Base-by-base conservation (phyloP, 2,888 invertebrate genomes). In the Barypeithes pellucidus region DNA sequence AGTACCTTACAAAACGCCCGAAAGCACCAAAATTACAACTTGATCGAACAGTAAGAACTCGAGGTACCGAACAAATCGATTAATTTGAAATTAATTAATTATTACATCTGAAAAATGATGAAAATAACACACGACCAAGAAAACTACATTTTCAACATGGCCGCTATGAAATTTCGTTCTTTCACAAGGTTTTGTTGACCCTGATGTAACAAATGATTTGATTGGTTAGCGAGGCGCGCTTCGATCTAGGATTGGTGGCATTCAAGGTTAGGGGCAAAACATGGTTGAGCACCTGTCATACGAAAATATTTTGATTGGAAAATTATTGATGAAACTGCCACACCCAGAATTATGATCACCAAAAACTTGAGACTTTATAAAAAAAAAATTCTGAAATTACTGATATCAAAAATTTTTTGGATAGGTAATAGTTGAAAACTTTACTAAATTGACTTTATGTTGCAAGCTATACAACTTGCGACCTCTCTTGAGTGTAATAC, bases 101-200 rank as follows among this genome's bases (percentile, higher is more conserved):
- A 57, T 72, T 66, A 81, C 83, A 80, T 81, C 79, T 76, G 80
- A 81, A 85, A 83, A 81, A 79, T 29, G 80, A 80, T 73, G 81
- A 84, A 84, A 84, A 85, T 83, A 83, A 83, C 85, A 84, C 84
- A 85, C 85, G 84, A 85, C 83, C 80, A 67, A 73, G 73, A 83
- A 85, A 85, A 85, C 82, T 84, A 85, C 85, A 85, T 86, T 86
- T 87, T 86, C 87, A 87, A 87, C 85, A 87, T 87, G 87, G 87
- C 87, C 85, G 87, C 84, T 83, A 81, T 83, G 83, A 85, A 85
- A 86, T 85, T 86, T 85, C 83, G 85, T 84, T 86, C 84, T 86
- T 85, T 85, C 84, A 86, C 84, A 85, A 86, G 86, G 85, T 86
- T 86, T 86, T 87, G 87, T 87, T 87, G 87, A 87, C 87, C 87